Evolutionary conservation across 2,888 invertebrate species (phyloP), one percentile per base, ranked within the genome.

Genomic region (Andrena chrysosceles): DNA sequence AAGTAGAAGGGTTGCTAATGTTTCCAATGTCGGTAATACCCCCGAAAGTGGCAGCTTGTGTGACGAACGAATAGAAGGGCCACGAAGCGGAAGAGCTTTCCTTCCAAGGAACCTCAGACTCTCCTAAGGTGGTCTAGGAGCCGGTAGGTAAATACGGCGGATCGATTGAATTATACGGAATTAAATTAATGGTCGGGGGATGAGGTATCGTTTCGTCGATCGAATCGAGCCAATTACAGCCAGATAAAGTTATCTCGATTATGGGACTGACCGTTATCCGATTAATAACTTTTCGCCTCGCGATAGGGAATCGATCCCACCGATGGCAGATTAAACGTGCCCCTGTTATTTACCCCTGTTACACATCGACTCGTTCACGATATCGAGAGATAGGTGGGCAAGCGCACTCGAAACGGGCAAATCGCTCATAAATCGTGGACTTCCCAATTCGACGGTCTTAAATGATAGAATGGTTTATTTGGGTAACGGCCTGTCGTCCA

Each of bases 211-310:
- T 54, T 35, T 35, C 73, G 64, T 23, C 52, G 59, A 75, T 72
- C 71, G 71, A 64, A 49, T 83, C 77, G 74, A 75, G 49, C 70
- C 71, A 82, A 77, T 83, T 83, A 83, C 54, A 54, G 35, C 54
- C 35, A 42, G 67, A 82, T 62, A 63, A 78, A 75, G 59, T 82
- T 69, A 48, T 59, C 69, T 62, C 70, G 59, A 52, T 71, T 72
- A 81, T 13, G n/a, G 63, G 29, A 3, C 42, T 20, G n/a, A 31
- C 63, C 59, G 82, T 68, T 72, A 81, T 69, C 64, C 71, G 76
- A 76, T 81, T 83, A 76, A 81, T 76, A 81, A 81, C 64, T 56
- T 26, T 68, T 71, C 48, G 4, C 49, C 52, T 29, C 1, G 10
- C 31, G 35, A 52, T 54, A 33, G 72, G 52, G 56, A 67, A 80